These are phyloP conservation scores for Pristionchus pacificus DNA, from an alignment of 1,140 invertebrate genomes.

Conservation along the genomic window DNA sequence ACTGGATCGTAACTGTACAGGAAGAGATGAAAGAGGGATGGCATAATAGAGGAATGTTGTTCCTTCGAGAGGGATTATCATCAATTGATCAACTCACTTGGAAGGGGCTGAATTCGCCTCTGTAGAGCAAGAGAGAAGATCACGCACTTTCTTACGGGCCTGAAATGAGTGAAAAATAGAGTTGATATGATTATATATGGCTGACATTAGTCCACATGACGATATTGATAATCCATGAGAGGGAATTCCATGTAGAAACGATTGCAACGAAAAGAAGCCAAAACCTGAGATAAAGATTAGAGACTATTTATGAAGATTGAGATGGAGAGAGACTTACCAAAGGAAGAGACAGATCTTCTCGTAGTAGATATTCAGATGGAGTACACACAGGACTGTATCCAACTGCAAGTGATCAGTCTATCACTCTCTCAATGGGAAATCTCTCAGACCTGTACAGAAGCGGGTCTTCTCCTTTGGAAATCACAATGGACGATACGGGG, in stretches of 20 bases:
- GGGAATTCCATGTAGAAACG: constrained; percentile 45
- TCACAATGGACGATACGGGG: constrained; percentile 56
- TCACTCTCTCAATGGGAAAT: neutral
- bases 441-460: constrained; percentile 26
- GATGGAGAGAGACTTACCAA: constrained; percentile 33
- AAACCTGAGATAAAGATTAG: constrained; percentile 33
- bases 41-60: no score
- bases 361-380: constrained; percentile 59
- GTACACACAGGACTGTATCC: constrained; percentile 59
- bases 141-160: constrained; percentile 7
- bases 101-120: neutral
- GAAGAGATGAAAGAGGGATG: no score
- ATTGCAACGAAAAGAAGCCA: constrained; percentile 58
- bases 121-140: constrained; percentile 17
- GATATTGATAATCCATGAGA: constrained; percentile 39
- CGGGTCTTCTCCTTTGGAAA: constrained; percentile 36
- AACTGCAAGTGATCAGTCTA: constrained; percentile 21
- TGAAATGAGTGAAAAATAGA: neutral
- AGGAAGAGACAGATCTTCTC: constrained; percentile 59
- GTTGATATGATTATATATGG: neutral
- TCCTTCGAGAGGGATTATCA: no score
- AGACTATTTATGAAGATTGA: neutral
- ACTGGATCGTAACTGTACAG: no score
- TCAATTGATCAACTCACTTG: no score
- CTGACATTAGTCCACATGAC: constrained; percentile 10